Evolutionary conservation across 2,113 vertebrate species (phyloP).

Genomic region (Sporophila hypoxantha): DNA sequence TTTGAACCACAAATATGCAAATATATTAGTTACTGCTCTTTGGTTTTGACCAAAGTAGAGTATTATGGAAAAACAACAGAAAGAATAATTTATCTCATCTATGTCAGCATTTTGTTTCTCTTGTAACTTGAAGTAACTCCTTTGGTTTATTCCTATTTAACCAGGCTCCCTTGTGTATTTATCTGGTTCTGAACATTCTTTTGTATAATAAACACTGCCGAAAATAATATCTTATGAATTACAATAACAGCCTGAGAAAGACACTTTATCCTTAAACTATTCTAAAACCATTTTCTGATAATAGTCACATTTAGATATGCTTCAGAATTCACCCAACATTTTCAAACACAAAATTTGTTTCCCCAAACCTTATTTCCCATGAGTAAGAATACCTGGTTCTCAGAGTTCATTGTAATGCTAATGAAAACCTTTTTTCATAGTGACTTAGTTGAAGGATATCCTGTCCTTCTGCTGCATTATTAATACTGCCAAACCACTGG

Average conservation of each 20-base stretch:
- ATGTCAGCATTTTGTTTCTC: conserved; percentile 31
- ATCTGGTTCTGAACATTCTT: conserved; percentile 62
- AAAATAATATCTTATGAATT: conserved; percentile 64
- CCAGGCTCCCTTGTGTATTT: conserved; percentile 45
- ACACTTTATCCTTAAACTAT: not conserved
- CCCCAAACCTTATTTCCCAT: not conserved
- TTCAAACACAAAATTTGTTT: conserved; percentile 17
- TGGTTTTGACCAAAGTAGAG: not conserved
- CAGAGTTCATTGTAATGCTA: conserved; percentile 45
- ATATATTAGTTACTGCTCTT: not conserved
- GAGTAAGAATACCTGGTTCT: conserved; percentile 23
- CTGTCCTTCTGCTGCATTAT: conserved; percentile 62
- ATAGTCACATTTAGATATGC: not conserved
- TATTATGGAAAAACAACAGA: not conserved
- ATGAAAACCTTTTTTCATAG: conserved; percentile 46
- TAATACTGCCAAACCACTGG: conserved; percentile 60
- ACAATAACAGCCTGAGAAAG: conserved; percentile 44
- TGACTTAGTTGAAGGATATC: conserved; percentile 56
- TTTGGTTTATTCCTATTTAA: conserved; percentile 52
- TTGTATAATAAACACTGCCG: conserved; percentile 55
- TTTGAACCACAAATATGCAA: not conserved
- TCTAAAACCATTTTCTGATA: not conserved
- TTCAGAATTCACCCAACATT: not conserved
- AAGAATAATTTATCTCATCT: conserved; percentile 2
- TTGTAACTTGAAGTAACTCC: conserved; percentile 32